Evolutionary conservation across 2,113 vertebrate species (phyloP), one percentile per base, ranked within the genome.

Genomic region (Limnothrissa miodon): DNA sequence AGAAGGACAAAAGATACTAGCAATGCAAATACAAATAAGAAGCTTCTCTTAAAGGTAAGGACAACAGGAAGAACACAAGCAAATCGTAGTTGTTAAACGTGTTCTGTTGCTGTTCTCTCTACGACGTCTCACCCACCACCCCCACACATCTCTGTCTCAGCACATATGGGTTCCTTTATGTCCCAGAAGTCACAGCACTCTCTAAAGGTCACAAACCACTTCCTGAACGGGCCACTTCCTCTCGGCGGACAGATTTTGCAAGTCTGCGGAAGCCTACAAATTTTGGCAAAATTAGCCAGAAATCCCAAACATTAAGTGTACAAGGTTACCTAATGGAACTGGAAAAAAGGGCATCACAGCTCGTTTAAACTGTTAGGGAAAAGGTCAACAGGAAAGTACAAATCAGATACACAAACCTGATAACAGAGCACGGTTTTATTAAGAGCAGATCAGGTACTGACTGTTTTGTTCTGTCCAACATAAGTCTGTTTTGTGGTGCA

Each of bases 181-280:
- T 87, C 89, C 90, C 86, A 86, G 89, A 88, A 88, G 83, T 74
- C 82, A 81, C 48, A 84, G 86, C 81, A 17, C 87, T 89, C 83
- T 85, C 85, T 85, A 90, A 93, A 95, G 92, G 93, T 94, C 93
- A 94, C 92, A 92, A 91, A 90, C 90, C 86, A 92, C 89, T 93
- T 94, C 92, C 91, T 92, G 90, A 94, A 92, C 89, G 87, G 83
- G 87, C 85, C 82, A 92, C 92, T 94, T 95, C 94, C 93, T 93
- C 87, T 91, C 87, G 87, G 89, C 85, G 85, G 87, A 90, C 88
- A 85, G 79, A 85, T 86, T 84, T 90, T 89, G 80, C 80, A 87
- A 80, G 84, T 83, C 85, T 0, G 59, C 44, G 82, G 66, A 74
- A 74, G 66, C 29, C 66, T 17, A 74, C 66, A 33, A 74, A 74